These are phyloP conservation scores for Aporophyla nigra DNA, from an alignment of 2,888 invertebrate species.

Conservation along the genomic window DNA sequence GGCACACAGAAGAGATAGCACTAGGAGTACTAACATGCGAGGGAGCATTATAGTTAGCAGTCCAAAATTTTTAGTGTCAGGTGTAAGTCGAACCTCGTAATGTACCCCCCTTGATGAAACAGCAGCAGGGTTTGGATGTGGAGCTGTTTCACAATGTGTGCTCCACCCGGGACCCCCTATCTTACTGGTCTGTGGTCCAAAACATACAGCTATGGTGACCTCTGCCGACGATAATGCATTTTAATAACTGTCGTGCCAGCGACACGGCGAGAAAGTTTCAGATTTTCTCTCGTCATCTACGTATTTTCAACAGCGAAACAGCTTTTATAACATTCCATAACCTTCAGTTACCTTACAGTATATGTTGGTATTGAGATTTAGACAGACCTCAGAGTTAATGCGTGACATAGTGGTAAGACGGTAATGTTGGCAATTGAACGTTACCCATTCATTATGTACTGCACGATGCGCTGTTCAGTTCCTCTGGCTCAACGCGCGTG, in stretches of 20 bases:
- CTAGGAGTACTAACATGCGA: conserved; percentile 2
- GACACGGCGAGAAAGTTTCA: too few species aligned
- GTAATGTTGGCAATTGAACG: neutral
- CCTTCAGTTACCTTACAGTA: neutral
- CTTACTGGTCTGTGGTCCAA: too few species aligned
- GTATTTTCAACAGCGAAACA: neutral
- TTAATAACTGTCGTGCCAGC: too few species aligned
- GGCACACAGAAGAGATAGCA: conserved; percentile 2
- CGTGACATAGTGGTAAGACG: neutral
- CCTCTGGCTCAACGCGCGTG: neutral
- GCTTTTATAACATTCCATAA: neutral
- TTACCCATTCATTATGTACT: neutral
- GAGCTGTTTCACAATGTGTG: too few species aligned
- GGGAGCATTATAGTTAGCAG: neutral
- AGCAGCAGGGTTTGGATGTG: too few species aligned
- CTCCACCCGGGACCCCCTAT: too few species aligned
- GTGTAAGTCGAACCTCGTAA: too few species aligned
- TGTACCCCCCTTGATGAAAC: too few species aligned
- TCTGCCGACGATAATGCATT: too few species aligned
- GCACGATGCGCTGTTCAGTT: neutral
- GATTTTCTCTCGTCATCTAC: neutral
- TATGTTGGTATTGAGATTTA: neutral
- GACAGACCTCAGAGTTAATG: neutral
- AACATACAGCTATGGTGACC: too few species aligned
- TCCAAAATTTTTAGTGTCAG: neutral